Conservation (phyloP, 1,140 invertebrate genomes). For the Drosophila persimilis region DNA sequence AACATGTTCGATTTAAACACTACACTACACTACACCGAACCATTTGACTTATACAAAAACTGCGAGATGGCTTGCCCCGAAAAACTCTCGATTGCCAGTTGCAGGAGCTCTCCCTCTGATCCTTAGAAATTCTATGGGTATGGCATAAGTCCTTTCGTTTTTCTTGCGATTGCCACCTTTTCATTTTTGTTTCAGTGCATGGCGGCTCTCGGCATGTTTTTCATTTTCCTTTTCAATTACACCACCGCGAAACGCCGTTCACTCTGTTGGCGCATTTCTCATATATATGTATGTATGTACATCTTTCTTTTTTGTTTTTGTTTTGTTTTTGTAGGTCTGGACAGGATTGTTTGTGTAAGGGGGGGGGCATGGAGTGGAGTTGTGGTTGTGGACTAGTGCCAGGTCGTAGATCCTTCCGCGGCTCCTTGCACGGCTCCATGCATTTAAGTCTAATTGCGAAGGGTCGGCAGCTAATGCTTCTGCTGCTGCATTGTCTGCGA, state of each 20-base stretch:
- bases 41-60: too few species aligned
- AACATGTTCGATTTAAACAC: too few species aligned
- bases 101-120: too few species aligned
- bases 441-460: conserved; percentile 75
- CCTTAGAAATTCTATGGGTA: conserved; percentile 3
- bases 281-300: conserved; percentile 22
- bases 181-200: conserved; percentile 49
- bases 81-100: too few species aligned
- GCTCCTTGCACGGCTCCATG: conserved; percentile 55
- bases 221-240: conserved; percentile 80
- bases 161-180: conserved; percentile 27
- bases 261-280: conserved; percentile 68
- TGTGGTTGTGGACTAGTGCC: neutral
- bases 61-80: too few species aligned
- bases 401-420: conserved; percentile 17
- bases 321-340: conserved; percentile 38
- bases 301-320: conserved; percentile 27
- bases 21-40: too few species aligned
- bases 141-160: neutral
- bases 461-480: neutral
- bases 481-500: conserved; percentile 55
- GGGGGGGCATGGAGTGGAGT: conserved; percentile 1
- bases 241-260: conserved; percentile 31
- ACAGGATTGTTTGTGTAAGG: conserved; percentile 62
- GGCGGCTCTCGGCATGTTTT: conserved; percentile 64